Conservation (phyloP, 2,888 invertebrate species). For the Diplazon laetatorius region DNA sequence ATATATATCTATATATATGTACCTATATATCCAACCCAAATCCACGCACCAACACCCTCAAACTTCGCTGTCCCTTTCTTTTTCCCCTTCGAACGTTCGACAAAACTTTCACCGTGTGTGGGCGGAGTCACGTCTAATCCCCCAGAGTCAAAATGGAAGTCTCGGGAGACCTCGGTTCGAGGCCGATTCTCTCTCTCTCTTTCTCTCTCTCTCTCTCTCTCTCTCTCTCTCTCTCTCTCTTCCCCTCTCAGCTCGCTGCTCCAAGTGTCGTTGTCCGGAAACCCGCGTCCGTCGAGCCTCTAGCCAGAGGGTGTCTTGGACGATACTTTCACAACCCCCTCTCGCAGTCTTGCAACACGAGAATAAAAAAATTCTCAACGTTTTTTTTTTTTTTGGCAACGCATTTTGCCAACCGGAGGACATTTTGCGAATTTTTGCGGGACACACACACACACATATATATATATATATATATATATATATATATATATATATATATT, state of each 20-base stretch:
- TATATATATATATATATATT: too few species aligned
- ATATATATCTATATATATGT: too few species aligned
- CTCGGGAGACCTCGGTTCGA: conserved; percentile 82
- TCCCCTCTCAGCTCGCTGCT: conserved; percentile 46
- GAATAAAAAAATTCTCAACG: conserved; percentile 24
- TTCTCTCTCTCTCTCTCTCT: conserved; percentile 56
- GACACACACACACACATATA: conserved; percentile 50
- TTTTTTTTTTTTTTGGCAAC: conserved; percentile 71
- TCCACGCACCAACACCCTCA: conserved; percentile 29
- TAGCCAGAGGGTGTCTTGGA: conserved; percentile 69
- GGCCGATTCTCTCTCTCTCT: conserved; percentile 57
- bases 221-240: conserved; percentile 56
- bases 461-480: too few species aligned
- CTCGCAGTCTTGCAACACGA: conserved; percentile 22
- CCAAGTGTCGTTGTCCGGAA: conserved; percentile 65
- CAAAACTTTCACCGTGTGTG: conserved; percentile 76
- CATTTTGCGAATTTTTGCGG: conserved; percentile 75
- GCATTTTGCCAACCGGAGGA: conserved; percentile 75
- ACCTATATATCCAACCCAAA: too few species aligned
- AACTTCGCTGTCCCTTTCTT: conserved; percentile 39
- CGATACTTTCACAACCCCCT: conserved; percentile 75
- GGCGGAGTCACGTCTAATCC: conserved; percentile 83
- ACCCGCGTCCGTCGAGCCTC: conserved; percentile 63
- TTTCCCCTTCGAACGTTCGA: conserved; percentile 62
- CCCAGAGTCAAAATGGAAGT: conserved; percentile 83